Conservation (phyloP, 2,888 invertebrate genomes). For the Lithophane leautieri region DNA sequence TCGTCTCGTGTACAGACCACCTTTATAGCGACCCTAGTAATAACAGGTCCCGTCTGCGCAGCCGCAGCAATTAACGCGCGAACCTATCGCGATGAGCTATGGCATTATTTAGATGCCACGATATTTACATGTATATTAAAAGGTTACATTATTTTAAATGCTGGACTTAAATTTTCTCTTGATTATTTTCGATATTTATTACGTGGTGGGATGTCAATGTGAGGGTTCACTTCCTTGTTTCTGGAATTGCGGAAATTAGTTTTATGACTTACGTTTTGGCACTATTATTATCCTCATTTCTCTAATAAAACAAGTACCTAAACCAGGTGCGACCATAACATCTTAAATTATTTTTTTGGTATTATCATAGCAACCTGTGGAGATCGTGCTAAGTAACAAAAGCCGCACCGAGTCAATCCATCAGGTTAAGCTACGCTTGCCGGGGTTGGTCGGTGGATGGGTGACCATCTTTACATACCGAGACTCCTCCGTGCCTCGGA, state of each 20-base stretch:
- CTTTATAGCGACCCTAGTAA: constrained; percentile 66
- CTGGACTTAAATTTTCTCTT: constrained; percentile 17
- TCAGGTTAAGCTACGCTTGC: no score
- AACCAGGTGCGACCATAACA: not conserved
- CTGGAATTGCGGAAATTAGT: constrained; percentile 6
- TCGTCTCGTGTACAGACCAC: constrained; percentile 15
- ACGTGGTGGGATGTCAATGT: not conserved
- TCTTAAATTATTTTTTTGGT: no score
- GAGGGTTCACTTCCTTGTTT: not conserved
- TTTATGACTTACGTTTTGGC: constrained; percentile 11
- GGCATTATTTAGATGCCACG: constrained; percentile 77
- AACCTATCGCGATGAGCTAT: constrained; percentile 77
- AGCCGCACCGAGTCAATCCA: no score
- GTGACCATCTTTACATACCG: no score
- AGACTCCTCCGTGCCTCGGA: no score
- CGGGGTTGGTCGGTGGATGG: no score
- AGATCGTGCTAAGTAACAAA: no score
- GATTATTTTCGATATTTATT: constrained; percentile 49
- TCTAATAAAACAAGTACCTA: not conserved
- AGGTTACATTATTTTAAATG: constrained; percentile 64
- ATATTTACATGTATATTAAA: constrained; percentile 75
- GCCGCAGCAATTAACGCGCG: constrained; percentile 80
- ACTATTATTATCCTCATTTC: not conserved
- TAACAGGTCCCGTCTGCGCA: constrained; percentile 71
- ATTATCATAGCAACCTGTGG: no score